Evolutionary conservation across 1,140 invertebrate genomes (phyloP), one percentile per base, ranked within the genome.

Genomic region (Mercenaria mercenaria): DNA sequence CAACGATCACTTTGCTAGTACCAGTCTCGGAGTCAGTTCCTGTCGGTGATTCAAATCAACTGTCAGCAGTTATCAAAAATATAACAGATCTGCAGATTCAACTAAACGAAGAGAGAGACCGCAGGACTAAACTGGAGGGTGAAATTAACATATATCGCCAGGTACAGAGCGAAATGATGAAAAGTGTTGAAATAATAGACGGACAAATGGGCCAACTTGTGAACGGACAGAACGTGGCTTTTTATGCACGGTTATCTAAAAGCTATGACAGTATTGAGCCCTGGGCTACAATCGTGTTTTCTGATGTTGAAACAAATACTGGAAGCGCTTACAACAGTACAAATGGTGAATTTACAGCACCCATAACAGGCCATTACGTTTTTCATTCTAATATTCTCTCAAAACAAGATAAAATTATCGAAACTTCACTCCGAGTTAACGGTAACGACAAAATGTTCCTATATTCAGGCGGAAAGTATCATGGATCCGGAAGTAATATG

Each of bases 311-410:
- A 47, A 80, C 41, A 47, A 80, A 80, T 20, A 26, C 26, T 52
- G 76, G 76, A 50, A 52, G 50, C 18, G 47, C 41, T 2, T 80
- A 80, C 29, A 43, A 37, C n/a, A n/a, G 6, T 29, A 52, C 20
- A 3, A 52, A 0, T 29, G 76, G 76, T 13, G 47, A 20, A 80
- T 80, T 80, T 34, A 80, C 15, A 26, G 76, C 23, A 8, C 76
- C 76, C n/a, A 6, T 50, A 13, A 20, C 26, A 0, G 79, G 79
- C 11, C 2, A 23, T 4, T 81, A 81, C 47, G 79, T 56, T 39
- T 81, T 81, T 61, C 47, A 37, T 61, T 37, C 39, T 29, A 43
- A 81, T 61, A 81, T 81, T 26, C 47, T 81, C 3, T 56, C 50
- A 81, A 23, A 0, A 59, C 15, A 18, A 3, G 34, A 34, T 8